Conservation (phyloP, 2,113 vertebrate genomes). For the Philantomba maxwellii region DNA sequence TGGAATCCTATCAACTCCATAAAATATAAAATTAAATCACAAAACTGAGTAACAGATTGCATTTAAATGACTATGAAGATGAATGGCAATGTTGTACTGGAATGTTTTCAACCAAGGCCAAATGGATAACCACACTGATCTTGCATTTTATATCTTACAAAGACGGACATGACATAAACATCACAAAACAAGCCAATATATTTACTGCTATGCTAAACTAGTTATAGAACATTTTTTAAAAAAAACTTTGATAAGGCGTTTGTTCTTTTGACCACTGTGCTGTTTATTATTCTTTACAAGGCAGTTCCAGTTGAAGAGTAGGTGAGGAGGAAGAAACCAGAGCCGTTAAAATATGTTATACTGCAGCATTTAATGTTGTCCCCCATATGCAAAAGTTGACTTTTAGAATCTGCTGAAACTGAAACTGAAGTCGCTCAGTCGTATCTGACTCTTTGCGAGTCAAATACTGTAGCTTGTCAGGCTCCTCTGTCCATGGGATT, state of each 20-base stretch:
- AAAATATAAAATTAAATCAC: slow-evolving; percentile 39
- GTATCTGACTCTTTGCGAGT: background rate
- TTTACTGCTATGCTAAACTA: background rate
- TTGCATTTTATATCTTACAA: background rate
- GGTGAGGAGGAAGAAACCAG: background rate
- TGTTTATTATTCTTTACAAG: background rate
- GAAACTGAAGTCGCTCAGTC: background rate
- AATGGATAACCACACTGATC: background rate
- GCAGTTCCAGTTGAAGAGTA: background rate
- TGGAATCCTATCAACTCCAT: slow-evolving; percentile 33
- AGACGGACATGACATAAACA: background rate
- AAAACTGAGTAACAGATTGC: slow-evolving; percentile 9
- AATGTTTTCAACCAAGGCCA: background rate
- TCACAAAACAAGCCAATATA: background rate
- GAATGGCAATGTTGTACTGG: background rate
- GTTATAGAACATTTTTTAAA: background rate
- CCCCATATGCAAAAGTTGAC: background rate
- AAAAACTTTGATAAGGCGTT: background rate
- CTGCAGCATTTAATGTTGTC: background rate
- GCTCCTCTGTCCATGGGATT: background rate
- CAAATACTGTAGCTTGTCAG: background rate
- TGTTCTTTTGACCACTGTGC: background rate
- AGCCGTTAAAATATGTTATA: background rate
- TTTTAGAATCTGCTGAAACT: background rate
- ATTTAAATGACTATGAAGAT: slow-evolving; percentile 43